phyloP scores from a whole-genome alignment of 2,797 vertebrate genomes.

The Picus viridis region DNA sequence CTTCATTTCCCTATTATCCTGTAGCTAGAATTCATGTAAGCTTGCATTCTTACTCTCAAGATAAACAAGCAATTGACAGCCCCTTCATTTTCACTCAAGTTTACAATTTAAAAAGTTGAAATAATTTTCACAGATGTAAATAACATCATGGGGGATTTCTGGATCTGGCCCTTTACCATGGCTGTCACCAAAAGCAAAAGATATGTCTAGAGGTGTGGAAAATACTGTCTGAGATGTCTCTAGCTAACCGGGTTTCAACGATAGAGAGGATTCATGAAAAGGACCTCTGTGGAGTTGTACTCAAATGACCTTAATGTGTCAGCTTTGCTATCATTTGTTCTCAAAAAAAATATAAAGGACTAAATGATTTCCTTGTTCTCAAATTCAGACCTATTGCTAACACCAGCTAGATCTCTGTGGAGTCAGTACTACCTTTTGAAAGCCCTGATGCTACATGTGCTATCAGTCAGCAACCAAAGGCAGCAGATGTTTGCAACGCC shows the following conservation, averaged over 20 bases:
- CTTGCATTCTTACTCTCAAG: not conserved
- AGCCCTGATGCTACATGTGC: not conserved
- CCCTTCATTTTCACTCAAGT: slow-evolving; percentile 13
- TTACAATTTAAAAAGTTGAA: slow-evolving; percentile 10
- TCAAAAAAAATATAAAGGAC: not conserved
- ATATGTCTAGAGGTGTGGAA: not conserved
- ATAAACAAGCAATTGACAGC: slow-evolving; percentile 38
- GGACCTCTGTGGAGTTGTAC: not conserved
- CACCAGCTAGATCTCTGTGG: fast-evolving
- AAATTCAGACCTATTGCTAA: not conserved
- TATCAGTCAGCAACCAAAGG: not conserved
- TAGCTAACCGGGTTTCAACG: not conserved
- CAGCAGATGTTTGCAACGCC: not conserved
- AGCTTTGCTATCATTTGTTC: not conserved
- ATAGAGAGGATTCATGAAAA: not conserved
- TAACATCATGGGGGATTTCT: not conserved
- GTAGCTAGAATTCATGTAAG: slow-evolving; percentile 32
- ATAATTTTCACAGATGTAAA: not conserved
- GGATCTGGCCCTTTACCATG: not conserved
- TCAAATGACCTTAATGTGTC: not conserved
- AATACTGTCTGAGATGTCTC: not conserved
- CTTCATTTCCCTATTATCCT: not conserved
- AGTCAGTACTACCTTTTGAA: not conserved
- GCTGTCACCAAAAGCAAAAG: not conserved
- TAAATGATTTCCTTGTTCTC: not conserved